Conservation (phyloP, 2,797 vertebrate genomes). For the Carapus acus region DNA sequence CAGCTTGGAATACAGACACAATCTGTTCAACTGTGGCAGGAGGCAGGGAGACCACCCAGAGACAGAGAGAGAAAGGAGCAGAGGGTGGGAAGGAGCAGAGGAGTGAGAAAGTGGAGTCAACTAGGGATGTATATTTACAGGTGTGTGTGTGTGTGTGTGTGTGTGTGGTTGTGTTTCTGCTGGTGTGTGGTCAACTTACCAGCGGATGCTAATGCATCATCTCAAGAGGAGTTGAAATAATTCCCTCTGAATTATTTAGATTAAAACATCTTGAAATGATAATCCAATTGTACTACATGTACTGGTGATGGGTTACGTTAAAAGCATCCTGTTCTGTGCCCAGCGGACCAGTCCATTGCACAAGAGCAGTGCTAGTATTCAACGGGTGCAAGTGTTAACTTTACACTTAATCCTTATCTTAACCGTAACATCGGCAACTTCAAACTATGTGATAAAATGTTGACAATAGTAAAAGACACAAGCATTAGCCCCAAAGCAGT, state of each 20-base stretch:
- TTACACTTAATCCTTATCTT: too few species aligned
- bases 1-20: slow-evolving; percentile 98
- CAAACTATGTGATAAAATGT: too few species aligned
- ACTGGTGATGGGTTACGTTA: too few species aligned
- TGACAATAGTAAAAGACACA: too few species aligned
- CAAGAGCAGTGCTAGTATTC: too few species aligned
- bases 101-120: slow-evolving; percentile 88
- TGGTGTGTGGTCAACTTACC: slow-evolving; percentile 55
- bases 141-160: slow-evolving; percentile 33
- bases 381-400: too few species aligned
- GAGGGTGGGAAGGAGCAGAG: slow-evolving; percentile 82
- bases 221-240: slow-evolving; percentile 15
- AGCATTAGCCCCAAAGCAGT: too few species aligned
- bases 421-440: too few species aligned
- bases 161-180: slow-evolving; percentile 11
- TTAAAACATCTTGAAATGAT: slow-evolving; percentile 4
- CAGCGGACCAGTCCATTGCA: too few species aligned
- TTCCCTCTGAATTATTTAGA: slow-evolving; percentile 23
- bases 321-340: too few species aligned
- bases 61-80: slow-evolving; percentile 64
- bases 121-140: slow-evolving; percentile 68
- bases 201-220: slow-evolving; percentile 48
- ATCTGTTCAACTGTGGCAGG: slow-evolving; percentile 95
- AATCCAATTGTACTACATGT: too few species aligned
- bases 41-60: slow-evolving; percentile 69